These are phyloP conservation scores for Acipenser oxyrinchus DNA, from an alignment of 2,797 vertebrate genomes.

Conservation along the genomic window DNA sequence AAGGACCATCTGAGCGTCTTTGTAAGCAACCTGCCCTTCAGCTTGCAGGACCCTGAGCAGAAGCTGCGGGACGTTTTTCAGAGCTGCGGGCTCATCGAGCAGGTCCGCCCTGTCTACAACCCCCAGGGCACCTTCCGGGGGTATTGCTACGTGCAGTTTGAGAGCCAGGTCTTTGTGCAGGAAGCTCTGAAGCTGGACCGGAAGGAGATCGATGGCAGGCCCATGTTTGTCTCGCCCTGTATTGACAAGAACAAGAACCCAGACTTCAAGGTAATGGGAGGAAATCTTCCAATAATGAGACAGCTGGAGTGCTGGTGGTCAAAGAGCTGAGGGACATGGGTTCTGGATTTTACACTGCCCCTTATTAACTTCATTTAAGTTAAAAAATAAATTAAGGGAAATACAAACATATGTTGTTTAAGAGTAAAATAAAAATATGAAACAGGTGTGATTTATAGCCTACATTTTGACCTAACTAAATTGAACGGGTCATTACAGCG, in stretches of 20 bases:
- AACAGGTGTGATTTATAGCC: no score
- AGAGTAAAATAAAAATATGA: no score
- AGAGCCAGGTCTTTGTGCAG: constrained; percentile 53
- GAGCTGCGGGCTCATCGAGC: constrained; percentile 67
- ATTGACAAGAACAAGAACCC: constrained; percentile 94
- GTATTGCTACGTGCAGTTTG: constrained; percentile 86
- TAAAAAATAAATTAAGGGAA: no score
- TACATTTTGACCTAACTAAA: no score
- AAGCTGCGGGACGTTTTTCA: constrained; percentile 72
- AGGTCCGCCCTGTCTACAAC: constrained; percentile 72
- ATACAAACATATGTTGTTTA: no score
- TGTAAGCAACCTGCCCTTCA: constrained; percentile 87
- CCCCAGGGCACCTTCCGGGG: constrained; percentile 80
- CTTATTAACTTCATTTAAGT: no score
- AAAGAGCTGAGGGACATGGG: no score
- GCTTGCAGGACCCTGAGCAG: constrained; percentile 69
- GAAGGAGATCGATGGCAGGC: constrained; percentile 72
- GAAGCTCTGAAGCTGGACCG: constrained; percentile 81
- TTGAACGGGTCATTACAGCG: no score
- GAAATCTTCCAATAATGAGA: background rate
- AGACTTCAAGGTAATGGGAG: constrained; percentile 77
- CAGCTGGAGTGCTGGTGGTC: no score
- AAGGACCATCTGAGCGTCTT: constrained; percentile 81
- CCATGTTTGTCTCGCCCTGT: constrained; percentile 93
- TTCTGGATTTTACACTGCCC: no score